These are phyloP conservation scores for Pantherophis alleghaniensis DNA, from an alignment of 2,797 vertebrate genomes.

Conservation along the genomic window DNA sequence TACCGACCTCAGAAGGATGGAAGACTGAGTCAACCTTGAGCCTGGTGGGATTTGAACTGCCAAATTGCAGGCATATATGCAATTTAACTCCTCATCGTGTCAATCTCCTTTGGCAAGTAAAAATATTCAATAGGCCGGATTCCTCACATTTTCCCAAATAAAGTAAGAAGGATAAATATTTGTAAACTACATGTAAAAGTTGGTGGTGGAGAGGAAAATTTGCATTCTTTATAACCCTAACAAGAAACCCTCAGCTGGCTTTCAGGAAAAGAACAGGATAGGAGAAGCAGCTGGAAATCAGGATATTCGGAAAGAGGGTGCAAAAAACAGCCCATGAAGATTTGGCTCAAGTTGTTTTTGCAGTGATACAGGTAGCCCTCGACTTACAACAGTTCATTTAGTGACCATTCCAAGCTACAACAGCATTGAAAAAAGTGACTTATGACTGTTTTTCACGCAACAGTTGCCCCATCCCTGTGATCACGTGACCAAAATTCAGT, in stretches of 20 bases:
- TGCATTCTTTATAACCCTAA: slow-evolving; percentile 6
- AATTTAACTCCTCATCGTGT: neutral
- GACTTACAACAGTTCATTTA: too few relatives aligned
- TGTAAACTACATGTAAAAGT: slow-evolving; percentile 17
- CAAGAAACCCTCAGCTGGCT: neutral
- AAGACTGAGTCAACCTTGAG: too few relatives aligned
- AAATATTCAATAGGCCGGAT: neutral
- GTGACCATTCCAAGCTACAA: too few relatives aligned
- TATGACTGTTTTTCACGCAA: too few relatives aligned
- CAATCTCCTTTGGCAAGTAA: neutral
- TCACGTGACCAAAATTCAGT: too few relatives aligned
- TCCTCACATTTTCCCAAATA: neutral
- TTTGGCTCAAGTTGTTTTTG: neutral
- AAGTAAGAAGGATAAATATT: slow-evolving; percentile 3
- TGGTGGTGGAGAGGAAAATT: neutral
- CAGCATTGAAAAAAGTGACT: too few relatives aligned
- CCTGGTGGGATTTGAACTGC: too few relatives aligned
- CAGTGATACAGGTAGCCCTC: too few relatives aligned
- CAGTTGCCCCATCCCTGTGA: too few relatives aligned
- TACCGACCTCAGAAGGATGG: too few relatives aligned
- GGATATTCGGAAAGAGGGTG: neutral
- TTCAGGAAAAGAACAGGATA: neutral
- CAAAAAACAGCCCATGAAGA: neutral
- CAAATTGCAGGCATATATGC: too few relatives aligned
- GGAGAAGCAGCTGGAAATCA: neutral